Evolutionary conservation across 2,888 invertebrate species (phyloP), one percentile per base, ranked within the genome.

Genomic region (Thereva nobilitata): DNA sequence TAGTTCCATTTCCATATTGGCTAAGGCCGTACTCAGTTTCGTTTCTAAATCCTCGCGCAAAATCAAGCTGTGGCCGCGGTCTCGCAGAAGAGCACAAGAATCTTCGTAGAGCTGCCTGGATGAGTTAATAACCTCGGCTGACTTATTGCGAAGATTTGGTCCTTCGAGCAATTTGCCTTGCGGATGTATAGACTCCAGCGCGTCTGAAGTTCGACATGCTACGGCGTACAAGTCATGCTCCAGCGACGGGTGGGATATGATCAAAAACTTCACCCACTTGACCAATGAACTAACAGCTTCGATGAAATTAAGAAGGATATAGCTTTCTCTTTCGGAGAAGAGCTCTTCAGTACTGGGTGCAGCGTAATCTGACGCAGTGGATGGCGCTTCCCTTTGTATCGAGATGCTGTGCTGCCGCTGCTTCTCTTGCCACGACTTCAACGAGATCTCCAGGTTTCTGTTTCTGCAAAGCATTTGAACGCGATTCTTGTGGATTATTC

Each of bases 401-500:
- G 80, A 80, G 52, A 80, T 79, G 68, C 84, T 82, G 42, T 84
- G 84, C 81, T 85, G 85, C 9, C 86, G 83, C 76, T 92, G 91
- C 75, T 92, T 93, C 75, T 92, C 92, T 75, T 93, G 91, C 93
- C 93, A 93, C 0, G 89, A 84, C 78, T 91, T 91, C 67, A 97
- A 82, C 7, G 95, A 95, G 64, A 91, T 92, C 80, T 97, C 97
- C 72, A 97, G 84, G 5, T 90, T 89, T 73, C 95, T 86, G 78
- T 96, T 96, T 68, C 97, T 85, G 76, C 93, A 94, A 35, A 98
- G 83, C 93, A 98, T 95, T 83, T 97, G 97, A 78, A 97, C 95
- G 64, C 97, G 85, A 82, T 97, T 97, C 83, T 97, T 97, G 82
- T 97, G 97, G 73, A 95, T 89, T 72, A 98, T 97, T 66, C 95